Evolutionary conservation across 1,140 invertebrate genomes (phyloP).

Genomic region (Teleopsis dalmanni): DNA sequence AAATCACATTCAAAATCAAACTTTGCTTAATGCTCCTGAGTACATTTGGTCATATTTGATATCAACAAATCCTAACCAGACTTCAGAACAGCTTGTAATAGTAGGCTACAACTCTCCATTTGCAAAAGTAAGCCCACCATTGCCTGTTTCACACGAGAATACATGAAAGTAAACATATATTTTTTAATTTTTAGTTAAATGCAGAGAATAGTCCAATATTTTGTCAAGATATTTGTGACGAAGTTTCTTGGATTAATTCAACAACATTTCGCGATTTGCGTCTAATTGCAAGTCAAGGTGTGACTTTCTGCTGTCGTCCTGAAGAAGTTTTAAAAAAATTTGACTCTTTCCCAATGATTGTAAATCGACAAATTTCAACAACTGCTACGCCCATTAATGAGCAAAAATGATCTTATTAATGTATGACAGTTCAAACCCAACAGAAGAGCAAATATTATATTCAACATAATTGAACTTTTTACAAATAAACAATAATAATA

Average conservation of each 20-base stretch:
- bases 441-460: too few relatives aligned
- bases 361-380: neutral
- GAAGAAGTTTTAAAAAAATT: slow-evolving; percentile 3
- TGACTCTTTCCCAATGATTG: neutral
- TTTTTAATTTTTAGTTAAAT: neutral
- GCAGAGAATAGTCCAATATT: neutral
- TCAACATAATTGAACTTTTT: too few relatives aligned
- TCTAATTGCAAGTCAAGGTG: neutral
- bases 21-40: neutral
- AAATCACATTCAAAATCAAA: neutral
- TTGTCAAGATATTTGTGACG: slow-evolving; percentile 7
- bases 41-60: slow-evolving; percentile 9
- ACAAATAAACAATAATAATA: too few relatives aligned
- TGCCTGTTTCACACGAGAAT: neutral
- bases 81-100: slow-evolving; percentile 2
- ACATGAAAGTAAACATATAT: neutral
- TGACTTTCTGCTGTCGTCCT: slow-evolving; percentile 1
- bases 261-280: neutral
- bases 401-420: too few relatives aligned
- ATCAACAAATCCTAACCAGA: neutral
- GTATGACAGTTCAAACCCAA: too few relatives aligned
- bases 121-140: neutral
- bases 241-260: neutral
- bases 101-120: slow-evolving; percentile 6
- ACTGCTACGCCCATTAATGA: neutral